Base-by-base conservation (phyloP, 1,140 invertebrate genomes). In the Latrodectus geometricus region DNA sequence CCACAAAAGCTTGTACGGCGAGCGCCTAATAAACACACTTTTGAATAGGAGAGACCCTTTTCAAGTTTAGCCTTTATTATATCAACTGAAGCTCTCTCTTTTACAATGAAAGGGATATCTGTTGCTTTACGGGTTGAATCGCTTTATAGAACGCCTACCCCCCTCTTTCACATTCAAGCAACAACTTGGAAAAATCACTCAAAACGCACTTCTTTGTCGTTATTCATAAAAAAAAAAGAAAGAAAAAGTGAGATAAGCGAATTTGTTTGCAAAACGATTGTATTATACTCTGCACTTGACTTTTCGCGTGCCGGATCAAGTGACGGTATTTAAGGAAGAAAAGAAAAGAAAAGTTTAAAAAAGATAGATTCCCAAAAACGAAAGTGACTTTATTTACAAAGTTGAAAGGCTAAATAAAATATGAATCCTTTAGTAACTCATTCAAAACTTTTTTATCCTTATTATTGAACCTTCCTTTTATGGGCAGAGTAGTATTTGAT, bases 1-100 rank as follows among this genome's bases (percentile, higher is more conserved):
- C 70, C 74, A 83, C 72, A 84, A 84, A 84, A 66, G 61, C 52
- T 54, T 17, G 8, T 48, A 69, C 15, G n/a, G 56, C 8, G 56
- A 35, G 56, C 56, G 73, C 72, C 80, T 84, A 84, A 84, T 84
- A 84, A 84, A 84, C 82, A 76, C 70, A 80, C 65, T 21, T 12
- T 14, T 70, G 78, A 80, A 82, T 61, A 50, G 61, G 54, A 82
- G 77, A 68, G 69, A 7, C 12, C 50, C 79, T 61, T 73, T 82
- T 81, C 17, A 35, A 17, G 50, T 21, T 61, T 72, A 81, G 79
- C 52, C 69, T 73, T 80, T 72, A 50, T 8, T 23, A 65, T 61
- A 73, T 75, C 73, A 14, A 21, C 21, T 14, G 52, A 70, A 23
- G 49, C 9, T 56, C 52, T 76, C 20, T 76, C 74, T 56, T 76